phyloP scores from a whole-genome alignment of 2,113 vertebrate species.

The Alexandromys fortis region DNA sequence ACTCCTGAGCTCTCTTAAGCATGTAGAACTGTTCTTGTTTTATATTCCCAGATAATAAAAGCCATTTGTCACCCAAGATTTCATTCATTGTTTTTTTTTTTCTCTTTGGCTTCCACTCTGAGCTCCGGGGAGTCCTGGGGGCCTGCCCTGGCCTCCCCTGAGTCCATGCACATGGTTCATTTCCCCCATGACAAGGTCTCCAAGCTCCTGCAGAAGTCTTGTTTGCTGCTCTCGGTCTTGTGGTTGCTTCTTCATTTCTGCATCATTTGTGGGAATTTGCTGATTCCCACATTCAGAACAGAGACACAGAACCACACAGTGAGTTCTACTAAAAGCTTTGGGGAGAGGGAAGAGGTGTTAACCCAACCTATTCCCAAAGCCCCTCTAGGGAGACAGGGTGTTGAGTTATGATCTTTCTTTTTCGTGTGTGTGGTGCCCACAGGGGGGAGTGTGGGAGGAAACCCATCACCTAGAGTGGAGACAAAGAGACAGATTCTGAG shows the following conservation, averaged over 20 bases:
- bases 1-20: not conserved
- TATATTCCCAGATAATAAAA: too few species aligned
- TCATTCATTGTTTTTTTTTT: too few species aligned
- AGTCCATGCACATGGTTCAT: rapidly evolving
- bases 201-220: not conserved
- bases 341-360: too few species aligned
- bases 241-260: too few species aligned
- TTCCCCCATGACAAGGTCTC: not conserved
- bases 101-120: too few species aligned
- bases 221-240: not conserved
- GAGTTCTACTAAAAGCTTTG: not conserved
- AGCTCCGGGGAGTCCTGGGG: not conserved
- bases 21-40: too few species aligned
- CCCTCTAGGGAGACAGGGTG: not conserved
- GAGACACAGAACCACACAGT: not conserved
- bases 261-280: not conserved
- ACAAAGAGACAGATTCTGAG: not conserved
- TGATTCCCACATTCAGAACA: not conserved
- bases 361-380: not conserved
- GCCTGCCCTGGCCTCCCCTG: not conserved
- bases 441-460: not conserved
- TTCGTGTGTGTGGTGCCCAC: not conserved
- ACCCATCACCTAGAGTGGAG: not conserved
- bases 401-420: too few species aligned
- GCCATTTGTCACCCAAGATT: too few species aligned